Evolutionary conservation across 2,797 vertebrate genomes (phyloP).

Genomic region (Orientallactaga sibirica): DNA sequence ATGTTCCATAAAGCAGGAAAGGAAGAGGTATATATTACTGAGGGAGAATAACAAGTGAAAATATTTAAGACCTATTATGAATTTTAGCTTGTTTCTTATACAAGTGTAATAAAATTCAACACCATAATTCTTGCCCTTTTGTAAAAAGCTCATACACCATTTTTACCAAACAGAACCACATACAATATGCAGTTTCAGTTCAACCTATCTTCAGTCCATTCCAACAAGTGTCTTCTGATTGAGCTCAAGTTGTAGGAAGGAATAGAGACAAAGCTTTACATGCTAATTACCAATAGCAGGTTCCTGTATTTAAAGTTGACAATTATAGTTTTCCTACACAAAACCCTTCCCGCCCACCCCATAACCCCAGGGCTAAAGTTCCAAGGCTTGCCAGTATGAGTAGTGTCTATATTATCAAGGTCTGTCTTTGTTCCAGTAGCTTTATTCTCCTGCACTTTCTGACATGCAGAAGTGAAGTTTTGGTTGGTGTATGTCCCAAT

Average conservation of each 20-base stretch:
- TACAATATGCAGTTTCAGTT: slow-evolving; percentile 89
- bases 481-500: slow-evolving; percentile 87
- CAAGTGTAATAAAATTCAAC: slow-evolving; percentile 89
- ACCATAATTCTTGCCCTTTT: slow-evolving; percentile 89
- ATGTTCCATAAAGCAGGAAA: slow-evolving; percentile 77
- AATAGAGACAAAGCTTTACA: slow-evolving; percentile 89
- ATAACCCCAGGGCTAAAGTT: slow-evolving; percentile 88
- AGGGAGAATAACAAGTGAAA: slow-evolving; percentile 87
- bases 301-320: slow-evolving; percentile 90
- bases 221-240: slow-evolving; percentile 87
- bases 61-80: slow-evolving; percentile 87
- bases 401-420: slow-evolving; percentile 90
- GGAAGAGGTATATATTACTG: slow-evolving; percentile 80
- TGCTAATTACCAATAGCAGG: slow-evolving; percentile 90
- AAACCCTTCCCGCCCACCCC: slow-evolving; percentile 85
- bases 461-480: slow-evolving; percentile 88
- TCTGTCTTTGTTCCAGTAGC: slow-evolving; percentile 88
- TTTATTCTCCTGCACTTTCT: slow-evolving; percentile 86
- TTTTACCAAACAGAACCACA: slow-evolving; percentile 89
- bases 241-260: slow-evolving; percentile 84
- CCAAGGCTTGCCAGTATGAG: slow-evolving; percentile 90
- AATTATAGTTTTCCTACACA: slow-evolving; percentile 88
- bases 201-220: slow-evolving; percentile 89
- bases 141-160: slow-evolving; percentile 87
- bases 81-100: slow-evolving; percentile 89